Evolutionary conservation across 2,888 invertebrate genomes (phyloP).

Genomic region (Cheilosia urbana): DNA sequence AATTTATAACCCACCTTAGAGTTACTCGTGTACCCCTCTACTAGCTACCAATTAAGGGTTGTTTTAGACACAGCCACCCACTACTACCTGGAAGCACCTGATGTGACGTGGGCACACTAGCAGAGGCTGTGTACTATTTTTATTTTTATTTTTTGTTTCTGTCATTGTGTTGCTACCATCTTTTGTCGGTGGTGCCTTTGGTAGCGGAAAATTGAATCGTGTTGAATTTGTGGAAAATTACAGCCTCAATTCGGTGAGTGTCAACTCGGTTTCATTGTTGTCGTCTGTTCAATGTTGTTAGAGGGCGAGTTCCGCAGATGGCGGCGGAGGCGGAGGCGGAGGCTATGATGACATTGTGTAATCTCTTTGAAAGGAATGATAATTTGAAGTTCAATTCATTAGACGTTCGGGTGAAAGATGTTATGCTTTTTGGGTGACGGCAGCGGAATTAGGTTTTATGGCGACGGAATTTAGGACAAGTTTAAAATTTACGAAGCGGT

Average conservation of each 20-base stretch:
- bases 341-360: constrained; percentile 74
- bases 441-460: constrained; percentile 66
- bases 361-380: constrained; percentile 74
- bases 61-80: constrained; percentile 39
- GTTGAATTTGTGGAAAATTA: constrained; percentile 73
- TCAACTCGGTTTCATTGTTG: constrained; percentile 45
- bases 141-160: constrained; percentile 29
- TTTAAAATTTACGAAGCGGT: constrained; percentile 75
- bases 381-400: constrained; percentile 75
- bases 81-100: constrained; percentile 13
- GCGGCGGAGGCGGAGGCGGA: constrained; percentile 17
- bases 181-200: constrained; percentile 60
- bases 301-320: not conserved
- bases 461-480: constrained; percentile 65
- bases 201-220: constrained; percentile 74
- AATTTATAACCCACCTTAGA: constrained; percentile 72
- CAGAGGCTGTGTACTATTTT: constrained; percentile 43
- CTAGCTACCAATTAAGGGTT: constrained; percentile 70
- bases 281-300: constrained; percentile 10
- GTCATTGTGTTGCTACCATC: constrained; percentile 17
- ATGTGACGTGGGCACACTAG: not conserved
- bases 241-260: constrained; percentile 60
- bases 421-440: constrained; percentile 10
- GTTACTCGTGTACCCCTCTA: constrained; percentile 18
- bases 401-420: constrained; percentile 57